Conservation (phyloP, 2,113 vertebrate genomes). For the Callaeas wilsoni region DNA sequence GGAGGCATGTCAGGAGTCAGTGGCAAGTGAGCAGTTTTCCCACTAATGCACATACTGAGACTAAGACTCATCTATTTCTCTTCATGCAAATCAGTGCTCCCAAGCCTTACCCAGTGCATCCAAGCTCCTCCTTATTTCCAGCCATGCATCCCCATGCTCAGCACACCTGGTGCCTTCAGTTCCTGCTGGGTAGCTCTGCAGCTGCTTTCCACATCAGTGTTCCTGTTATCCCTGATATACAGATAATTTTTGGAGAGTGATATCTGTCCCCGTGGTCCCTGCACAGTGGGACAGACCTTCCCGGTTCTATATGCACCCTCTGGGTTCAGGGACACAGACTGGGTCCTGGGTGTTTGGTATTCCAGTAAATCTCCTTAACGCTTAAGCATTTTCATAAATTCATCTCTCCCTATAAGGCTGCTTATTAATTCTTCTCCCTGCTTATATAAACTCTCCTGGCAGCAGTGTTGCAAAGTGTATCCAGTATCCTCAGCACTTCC, state of each 20-base stretch:
- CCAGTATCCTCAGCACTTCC: not conserved
- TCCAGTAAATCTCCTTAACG: not conserved
- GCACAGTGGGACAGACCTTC: not conserved
- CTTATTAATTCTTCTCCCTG: constrained; percentile 19
- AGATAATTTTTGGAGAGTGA: not conserved
- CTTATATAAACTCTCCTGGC: constrained; percentile 2
- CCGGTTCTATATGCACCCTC: rapidly evolving
- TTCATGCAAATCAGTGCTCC: not conserved
- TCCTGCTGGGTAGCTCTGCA: not conserved
- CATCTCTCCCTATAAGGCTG: not conserved
- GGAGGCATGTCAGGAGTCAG: not conserved
- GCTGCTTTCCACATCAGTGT: not conserved
- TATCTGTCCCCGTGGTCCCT: rapidly evolving
- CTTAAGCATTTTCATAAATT: not conserved
- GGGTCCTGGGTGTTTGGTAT: not conserved
- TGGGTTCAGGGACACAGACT: not conserved
- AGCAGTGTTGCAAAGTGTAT: not conserved
- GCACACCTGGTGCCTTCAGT: not conserved
- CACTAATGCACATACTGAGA: not conserved
- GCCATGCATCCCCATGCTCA: rapidly evolving
- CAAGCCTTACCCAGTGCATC: not conserved
- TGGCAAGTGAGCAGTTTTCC: not conserved
- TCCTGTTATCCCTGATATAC: not conserved
- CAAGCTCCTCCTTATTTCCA: not conserved
- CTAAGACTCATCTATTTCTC: not conserved